Evolutionary conservation across 2,797 vertebrate species (phyloP), one percentile per base, ranked within the genome.

Genomic region (Chelidonichthys spinosus): DNA sequence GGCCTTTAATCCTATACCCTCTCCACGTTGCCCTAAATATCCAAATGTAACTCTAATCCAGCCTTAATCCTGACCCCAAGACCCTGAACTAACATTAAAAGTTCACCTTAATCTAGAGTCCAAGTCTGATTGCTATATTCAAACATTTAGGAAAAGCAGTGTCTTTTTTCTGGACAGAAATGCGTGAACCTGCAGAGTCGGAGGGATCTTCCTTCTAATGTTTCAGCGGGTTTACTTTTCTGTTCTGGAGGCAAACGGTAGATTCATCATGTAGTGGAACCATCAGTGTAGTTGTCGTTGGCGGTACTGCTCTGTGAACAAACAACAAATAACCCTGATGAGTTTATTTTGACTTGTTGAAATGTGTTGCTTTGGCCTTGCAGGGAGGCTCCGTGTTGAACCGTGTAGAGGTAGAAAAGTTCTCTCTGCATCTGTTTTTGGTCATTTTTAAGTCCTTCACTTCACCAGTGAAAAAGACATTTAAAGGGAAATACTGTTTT

Each of bases 61-160:
- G 53, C 63, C 47, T 36, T 82, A 76, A 90, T 81, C 76, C 70
- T 43, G 43, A 74, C 73, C 42, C 53, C 4, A 37, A 72, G 43
- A n/a, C 65, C 39, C 53, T 18, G 54, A 77, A 68, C 54, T 43
- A 50, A 56, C 37, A 14, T 63, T 65, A 54, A 85, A 60, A 14
- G 49, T 25, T 58, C 1, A 66, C 60, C 32, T 52, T 72, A 61
- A 76, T 78, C 50, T 79, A 35, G 64, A 49, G 76, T 76, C 18
- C 54, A 59, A 40, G 62, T 59, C 2, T 17, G 61, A 79, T 39
- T 62, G 33, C 70, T 64, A 60, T 18, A 60, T 18, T 77, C 58
- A 33, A 54, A 62, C 32, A 58, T 63, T 32, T 33, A 77, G 11
- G 43, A 55, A 60, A 59, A 35, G 1, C 25, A 32, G 44, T 67